A percentile compares a stretch with the other conserved stretches of the same genome.
Conservation (phyloP, 2,797 vertebrate species). For the Limosa lapponica region DNA sequence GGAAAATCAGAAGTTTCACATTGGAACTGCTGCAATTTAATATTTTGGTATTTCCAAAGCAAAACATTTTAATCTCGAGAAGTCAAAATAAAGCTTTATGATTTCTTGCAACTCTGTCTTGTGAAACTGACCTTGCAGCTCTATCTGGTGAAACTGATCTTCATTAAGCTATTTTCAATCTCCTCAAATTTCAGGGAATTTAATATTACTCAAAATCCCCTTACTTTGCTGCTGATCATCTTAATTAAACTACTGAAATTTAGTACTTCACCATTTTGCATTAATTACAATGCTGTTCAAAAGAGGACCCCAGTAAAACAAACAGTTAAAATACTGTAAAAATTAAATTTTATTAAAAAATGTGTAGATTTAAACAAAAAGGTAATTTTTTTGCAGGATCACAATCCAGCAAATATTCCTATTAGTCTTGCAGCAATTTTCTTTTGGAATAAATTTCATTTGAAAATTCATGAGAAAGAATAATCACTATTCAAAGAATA, state of each 20-base stretch:
- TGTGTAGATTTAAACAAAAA: not conserved
- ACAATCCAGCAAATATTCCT: not conserved
- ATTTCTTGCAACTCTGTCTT: not conserved
- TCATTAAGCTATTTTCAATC: not conserved
- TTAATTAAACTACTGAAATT: not conserved
- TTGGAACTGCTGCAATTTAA: not conserved
- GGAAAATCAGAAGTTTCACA: not conserved
- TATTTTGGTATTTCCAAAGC: not conserved
- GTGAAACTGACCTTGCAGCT: not conserved
- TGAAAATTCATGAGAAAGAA: not conserved
- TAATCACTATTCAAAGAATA: not conserved
- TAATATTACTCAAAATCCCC: not conserved
- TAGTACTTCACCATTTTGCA: not conserved
- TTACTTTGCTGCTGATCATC: not conserved
- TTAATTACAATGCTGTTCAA: not conserved
- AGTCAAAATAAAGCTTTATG: not conserved
- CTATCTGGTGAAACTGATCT: not conserved
- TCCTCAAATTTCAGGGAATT: not conserved
- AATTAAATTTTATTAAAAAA: not conserved
- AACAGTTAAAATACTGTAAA: not conserved
- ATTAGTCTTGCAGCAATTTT: not conserved
- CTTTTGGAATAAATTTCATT: not conserved
- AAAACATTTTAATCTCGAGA: not conserved
- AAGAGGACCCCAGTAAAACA: not conserved
- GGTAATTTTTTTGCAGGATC: not conserved